Conservation (phyloP, 2,113 vertebrate species). For the Pomatorhinus ruficollis region DNA sequence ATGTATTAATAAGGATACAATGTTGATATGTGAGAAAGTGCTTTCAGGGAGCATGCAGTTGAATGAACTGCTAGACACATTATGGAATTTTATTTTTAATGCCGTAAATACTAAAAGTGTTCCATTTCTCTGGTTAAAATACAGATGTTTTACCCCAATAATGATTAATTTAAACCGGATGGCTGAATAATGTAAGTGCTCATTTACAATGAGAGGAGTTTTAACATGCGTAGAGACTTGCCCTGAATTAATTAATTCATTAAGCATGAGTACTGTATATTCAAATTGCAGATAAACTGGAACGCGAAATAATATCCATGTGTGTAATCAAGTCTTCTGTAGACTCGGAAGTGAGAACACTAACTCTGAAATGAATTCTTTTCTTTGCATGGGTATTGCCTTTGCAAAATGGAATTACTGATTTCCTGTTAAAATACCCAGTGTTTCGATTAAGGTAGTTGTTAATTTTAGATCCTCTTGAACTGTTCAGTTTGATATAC, state of each 20-base stretch:
- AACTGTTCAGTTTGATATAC: not conserved
- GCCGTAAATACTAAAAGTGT: not conserved
- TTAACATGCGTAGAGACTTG: constrained; percentile 26
- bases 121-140: not conserved
- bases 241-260: constrained; percentile 66
- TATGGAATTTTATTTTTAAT: not conserved
- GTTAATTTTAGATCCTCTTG: not conserved
- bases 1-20: constrained; percentile 47
- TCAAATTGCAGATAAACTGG: constrained; percentile 61
- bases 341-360: not conserved
- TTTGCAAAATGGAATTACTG: not conserved
- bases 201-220: constrained; percentile 10
- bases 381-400: not conserved
- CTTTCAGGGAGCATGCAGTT: not conserved
- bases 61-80: not conserved
- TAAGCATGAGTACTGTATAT: constrained; percentile 60
- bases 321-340: constrained; percentile 29
- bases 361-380: not conserved
- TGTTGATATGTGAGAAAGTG: not conserved
- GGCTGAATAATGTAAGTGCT: constrained; percentile 10
- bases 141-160: not conserved
- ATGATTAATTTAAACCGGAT: constrained; percentile 25
- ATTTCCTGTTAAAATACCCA: not conserved
- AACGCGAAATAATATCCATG: constrained; percentile 43
- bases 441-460: not conserved